phyloP scores from a whole-genome alignment of 2,113 vertebrate genomes.

The Puffinus mauretanicus region DNA sequence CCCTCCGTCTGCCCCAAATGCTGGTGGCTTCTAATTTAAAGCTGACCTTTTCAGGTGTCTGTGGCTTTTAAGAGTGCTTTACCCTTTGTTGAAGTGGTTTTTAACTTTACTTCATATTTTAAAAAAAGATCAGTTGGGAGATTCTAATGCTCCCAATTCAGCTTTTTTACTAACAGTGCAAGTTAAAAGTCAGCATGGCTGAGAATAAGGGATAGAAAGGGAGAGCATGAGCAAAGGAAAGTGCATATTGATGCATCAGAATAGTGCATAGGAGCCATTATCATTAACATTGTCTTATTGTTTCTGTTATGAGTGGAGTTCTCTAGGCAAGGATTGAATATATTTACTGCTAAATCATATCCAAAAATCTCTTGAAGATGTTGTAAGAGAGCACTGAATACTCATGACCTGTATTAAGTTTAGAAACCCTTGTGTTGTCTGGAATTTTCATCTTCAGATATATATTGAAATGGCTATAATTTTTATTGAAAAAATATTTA shows the following conservation, averaged over 20 bases:
- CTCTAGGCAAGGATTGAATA: background rate
- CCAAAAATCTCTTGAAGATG: background rate
- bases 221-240: background rate
- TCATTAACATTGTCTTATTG: background rate
- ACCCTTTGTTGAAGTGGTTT: conserved; percentile 34
- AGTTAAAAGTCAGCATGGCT: conserved; percentile 58
- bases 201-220: conserved; percentile 29
- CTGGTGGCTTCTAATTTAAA: conserved; percentile 47
- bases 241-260: conserved; percentile 46
- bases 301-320: background rate
- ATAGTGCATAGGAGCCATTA: background rate
- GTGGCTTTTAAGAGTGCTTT: conserved; percentile 37
- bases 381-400: background rate
- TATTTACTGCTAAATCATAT: background rate
- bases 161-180: conserved; percentile 37
- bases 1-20: background rate
- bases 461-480: background rate
- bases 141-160: conserved; percentile 55
- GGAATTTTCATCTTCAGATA: background rate
- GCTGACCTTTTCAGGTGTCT: conserved; percentile 44
- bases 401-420: background rate
- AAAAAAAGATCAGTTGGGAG: conserved; percentile 66
- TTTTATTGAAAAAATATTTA: background rate
- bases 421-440: background rate
- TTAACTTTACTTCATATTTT: conserved; percentile 57